Evolutionary conservation across 2,888 invertebrate genomes (phyloP).

Genomic region (Drosophila borborema): DNA sequence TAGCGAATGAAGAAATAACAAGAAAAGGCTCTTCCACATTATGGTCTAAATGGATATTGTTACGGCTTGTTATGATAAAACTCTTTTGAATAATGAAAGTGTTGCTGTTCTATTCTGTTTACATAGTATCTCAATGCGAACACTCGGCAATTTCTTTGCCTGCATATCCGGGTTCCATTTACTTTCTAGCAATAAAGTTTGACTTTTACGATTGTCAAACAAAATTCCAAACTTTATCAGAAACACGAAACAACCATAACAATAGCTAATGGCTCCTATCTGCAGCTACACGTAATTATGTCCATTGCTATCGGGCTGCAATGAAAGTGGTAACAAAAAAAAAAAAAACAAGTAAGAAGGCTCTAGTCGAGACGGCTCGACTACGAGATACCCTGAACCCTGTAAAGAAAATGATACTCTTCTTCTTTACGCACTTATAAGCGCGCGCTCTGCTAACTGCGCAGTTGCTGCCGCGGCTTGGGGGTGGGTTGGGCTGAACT

Average conservation of each 20-base stretch:
- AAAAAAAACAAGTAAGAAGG: no score
- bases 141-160: neutral
- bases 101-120: constrained; percentile 2
- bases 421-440: no score
- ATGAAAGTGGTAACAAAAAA: constrained; percentile 27
- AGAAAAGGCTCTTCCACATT: constrained; percentile 43
- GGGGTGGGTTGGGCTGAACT: no score
- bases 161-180: neutral
- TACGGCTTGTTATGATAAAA: constrained; percentile 19
- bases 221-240: constrained; percentile 22
- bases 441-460: no score
- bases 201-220: neutral
- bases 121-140: neutral
- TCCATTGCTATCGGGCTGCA: constrained; percentile 28
- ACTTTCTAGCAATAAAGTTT: neutral
- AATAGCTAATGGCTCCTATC: constrained; percentile 41
- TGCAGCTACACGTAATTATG: constrained; percentile 13
- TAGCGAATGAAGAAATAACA: constrained; percentile 45
- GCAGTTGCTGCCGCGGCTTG: no score
- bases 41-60: constrained; percentile 20
- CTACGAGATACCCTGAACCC: no score
- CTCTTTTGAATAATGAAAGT: constrained; percentile 12
- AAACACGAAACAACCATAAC: constrained; percentile 21
- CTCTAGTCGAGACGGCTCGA: no score
- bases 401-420: no score